These are phyloP conservation scores for Xyrichtys novacula DNA, from an alignment of 2,797 vertebrate species.

Conservation along the genomic window DNA sequence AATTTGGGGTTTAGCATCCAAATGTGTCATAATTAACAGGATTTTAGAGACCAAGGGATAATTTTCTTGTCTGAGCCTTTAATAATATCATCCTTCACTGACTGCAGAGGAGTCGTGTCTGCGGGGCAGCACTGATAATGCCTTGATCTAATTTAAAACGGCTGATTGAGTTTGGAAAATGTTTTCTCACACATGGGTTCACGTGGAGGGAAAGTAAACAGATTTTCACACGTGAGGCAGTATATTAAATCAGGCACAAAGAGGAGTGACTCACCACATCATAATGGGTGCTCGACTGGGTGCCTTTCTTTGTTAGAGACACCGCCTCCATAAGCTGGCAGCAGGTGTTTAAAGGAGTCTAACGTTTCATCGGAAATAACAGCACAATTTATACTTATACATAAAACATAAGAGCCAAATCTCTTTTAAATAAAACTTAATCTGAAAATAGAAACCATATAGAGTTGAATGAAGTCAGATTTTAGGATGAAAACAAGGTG, in stretches of 20 bases:
- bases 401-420: too few relatives aligned
- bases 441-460: too few relatives aligned
- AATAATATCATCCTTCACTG: constrained; percentile 30
- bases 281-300: constrained; percentile 76
- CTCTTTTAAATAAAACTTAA: too few relatives aligned
- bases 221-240: constrained; percentile 58
- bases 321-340: constrained; percentile 66
- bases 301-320: constrained; percentile 61
- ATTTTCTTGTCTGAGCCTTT: constrained; percentile 28
- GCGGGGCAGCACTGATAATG: constrained; percentile 51
- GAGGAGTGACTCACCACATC: constrained; percentile 80
- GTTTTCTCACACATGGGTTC: constrained; percentile 58
- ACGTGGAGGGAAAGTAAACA: constrained; percentile 58
- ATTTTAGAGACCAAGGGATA: constrained; percentile 15
- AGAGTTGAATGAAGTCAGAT: too few relatives aligned
- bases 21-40: constrained; percentile 7
- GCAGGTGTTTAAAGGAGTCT: constrained; percentile 44
- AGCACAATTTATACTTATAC: not conserved
- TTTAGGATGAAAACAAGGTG: too few relatives aligned
- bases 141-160: constrained; percentile 67
- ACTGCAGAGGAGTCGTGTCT: constrained; percentile 40
- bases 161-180: constrained; percentile 58
- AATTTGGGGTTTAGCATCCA: constrained; percentile 7
- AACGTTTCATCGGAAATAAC: constrained; percentile 55
- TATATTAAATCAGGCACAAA: constrained; percentile 68